A percentile compares a stretch with the other conserved stretches of the same genome.
These are phyloP conservation scores for Poeciliopsis retropinna DNA, from an alignment of 2,113 vertebrate species.

Conservation along the genomic window DNA sequence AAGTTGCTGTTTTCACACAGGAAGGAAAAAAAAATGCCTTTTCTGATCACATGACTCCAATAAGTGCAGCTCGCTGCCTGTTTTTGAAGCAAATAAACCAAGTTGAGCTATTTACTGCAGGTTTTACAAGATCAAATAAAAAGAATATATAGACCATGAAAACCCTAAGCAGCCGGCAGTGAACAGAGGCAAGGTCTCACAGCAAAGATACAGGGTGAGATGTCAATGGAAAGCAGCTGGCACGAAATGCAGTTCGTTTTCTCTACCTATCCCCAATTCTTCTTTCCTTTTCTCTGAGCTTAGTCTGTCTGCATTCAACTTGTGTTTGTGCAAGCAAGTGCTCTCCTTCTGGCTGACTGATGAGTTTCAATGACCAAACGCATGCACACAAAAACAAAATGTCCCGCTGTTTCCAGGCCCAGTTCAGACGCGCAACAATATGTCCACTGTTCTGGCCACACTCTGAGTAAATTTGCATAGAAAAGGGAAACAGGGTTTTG, in stretches of 20 bases:
- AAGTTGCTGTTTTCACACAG: slow-evolving; percentile 40
- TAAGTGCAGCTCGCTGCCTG: slow-evolving; percentile 43
- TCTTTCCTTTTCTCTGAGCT: slow-evolving; percentile 31
- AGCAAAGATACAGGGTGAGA: slow-evolving; percentile 58
- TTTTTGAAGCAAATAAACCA: slow-evolving; percentile 63
- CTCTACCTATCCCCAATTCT: slow-evolving; percentile 44
- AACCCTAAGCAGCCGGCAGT: slow-evolving; percentile 53
- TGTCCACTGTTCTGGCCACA: slow-evolving; percentile 63
- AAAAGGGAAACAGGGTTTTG: slow-evolving; percentile 35
- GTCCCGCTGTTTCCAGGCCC: slow-evolving; percentile 55
- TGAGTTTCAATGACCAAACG: slow-evolving; percentile 46
- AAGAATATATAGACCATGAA: slow-evolving; percentile 71
- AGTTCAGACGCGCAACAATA: slow-evolving; percentile 63
- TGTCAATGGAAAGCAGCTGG: slow-evolving; percentile 68
- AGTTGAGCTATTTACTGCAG: slow-evolving; percentile 61
- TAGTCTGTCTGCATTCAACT: slow-evolving; percentile 30
- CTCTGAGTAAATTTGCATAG: slow-evolving; percentile 66
- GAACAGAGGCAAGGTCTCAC: slow-evolving; percentile 45
- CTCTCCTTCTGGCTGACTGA: slow-evolving; percentile 39
- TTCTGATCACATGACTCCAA: slow-evolving; percentile 47
- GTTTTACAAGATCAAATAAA: slow-evolving; percentile 74
- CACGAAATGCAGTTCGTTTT: slow-evolving; percentile 34
- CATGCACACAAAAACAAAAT: slow-evolving; percentile 42
- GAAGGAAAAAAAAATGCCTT: slow-evolving; percentile 18
- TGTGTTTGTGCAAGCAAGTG: slow-evolving; percentile 8